Evolutionary conservation across 2,888 invertebrate species (phyloP).

Genomic region (Halictus ligatus): DNA sequence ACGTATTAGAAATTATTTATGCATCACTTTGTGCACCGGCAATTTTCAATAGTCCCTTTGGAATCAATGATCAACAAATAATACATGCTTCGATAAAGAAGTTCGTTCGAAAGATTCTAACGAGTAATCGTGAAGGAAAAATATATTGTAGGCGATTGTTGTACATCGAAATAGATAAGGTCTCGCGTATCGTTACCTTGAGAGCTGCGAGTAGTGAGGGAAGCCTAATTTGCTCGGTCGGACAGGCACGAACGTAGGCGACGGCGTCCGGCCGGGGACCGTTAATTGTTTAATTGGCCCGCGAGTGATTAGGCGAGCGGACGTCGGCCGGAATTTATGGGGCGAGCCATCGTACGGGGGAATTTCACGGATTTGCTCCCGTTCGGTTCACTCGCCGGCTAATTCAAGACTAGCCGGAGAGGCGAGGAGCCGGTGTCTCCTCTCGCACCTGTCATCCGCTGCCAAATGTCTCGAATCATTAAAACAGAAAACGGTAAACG

Average conservation of each 20-base stretch:
- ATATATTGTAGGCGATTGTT: no score
- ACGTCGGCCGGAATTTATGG: conserved; percentile 37
- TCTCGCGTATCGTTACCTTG: neutral
- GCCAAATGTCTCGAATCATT: conserved; percentile 69
- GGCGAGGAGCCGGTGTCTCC: neutral
- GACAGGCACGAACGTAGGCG: conserved; percentile 7
- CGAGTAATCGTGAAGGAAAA: no score
- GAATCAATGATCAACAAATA: no score
- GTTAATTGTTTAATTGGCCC: conserved; percentile 47
- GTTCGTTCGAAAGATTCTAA: no score
- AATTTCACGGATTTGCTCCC: conserved; percentile 30
- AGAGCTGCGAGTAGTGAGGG: neutral
- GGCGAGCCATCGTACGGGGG: conserved; percentile 22
- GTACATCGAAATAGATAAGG: neutral
- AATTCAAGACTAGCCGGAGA: conserved; percentile 59
- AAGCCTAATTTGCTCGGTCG: conserved; percentile 8
- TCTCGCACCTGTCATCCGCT: conserved; percentile 65
- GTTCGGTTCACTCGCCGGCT: conserved; percentile 46
- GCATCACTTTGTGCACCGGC: no score
- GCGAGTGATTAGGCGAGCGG: conserved; percentile 17
- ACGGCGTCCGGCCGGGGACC: conserved; percentile 25
- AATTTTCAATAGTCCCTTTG: no score
- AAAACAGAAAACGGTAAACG: conserved; percentile 59
- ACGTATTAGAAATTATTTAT: no score
- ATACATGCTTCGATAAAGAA: no score